Conservation (phyloP, 2,113 vertebrate genomes). For the Tragelaphus strepsiceros region DNA sequence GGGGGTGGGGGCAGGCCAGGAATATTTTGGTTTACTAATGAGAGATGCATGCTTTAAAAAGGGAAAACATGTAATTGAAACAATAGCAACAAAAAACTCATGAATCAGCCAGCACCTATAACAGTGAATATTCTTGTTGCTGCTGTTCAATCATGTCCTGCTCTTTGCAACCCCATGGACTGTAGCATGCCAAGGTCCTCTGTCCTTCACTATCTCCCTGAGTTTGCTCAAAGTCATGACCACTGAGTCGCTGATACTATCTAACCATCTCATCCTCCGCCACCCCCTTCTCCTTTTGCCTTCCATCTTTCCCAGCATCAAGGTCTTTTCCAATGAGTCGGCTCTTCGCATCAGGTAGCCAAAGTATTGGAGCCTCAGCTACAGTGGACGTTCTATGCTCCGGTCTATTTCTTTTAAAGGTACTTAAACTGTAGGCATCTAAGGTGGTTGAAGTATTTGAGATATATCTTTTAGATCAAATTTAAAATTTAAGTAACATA, state of each 20-base stretch:
- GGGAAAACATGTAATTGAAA: not conserved
- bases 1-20: not conserved
- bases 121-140: not conserved
- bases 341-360: not conserved
- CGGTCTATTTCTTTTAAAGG: not conserved
- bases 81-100: not conserved
- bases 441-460: not conserved
- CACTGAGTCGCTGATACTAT: not conserved
- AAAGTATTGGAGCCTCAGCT: not conserved
- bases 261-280: not conserved
- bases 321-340: not conserved
- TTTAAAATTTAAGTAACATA: not conserved
- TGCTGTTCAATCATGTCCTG: not conserved
- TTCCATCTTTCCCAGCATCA: not conserved
- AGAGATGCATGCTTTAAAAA: not conserved
- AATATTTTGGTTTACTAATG: not conserved
- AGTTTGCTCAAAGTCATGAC: not conserved
- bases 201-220: not conserved
- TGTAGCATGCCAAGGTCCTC: not conserved
- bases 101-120: not conserved
- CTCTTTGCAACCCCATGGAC: not conserved
- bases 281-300: not conserved
- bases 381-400: not conserved
- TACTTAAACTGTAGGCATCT: not conserved
- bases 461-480: not conserved